Conservation (phyloP, 2,888 invertebrate genomes). For the Pollenia griseotomentosa region DNA sequence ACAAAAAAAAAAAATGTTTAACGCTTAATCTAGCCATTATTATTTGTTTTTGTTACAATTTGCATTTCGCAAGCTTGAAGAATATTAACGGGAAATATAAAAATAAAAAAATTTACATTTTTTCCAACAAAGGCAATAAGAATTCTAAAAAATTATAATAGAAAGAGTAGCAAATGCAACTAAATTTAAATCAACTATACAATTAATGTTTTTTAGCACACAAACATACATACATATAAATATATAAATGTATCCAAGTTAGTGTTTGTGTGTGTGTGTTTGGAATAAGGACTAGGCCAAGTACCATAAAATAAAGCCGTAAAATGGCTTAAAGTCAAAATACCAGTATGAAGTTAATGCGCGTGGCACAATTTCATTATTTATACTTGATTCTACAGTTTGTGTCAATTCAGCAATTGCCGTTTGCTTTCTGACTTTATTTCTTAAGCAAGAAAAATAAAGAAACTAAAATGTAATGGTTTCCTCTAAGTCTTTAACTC, state of each 20-base stretch:
- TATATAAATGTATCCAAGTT: background rate
- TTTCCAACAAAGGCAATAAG: background rate
- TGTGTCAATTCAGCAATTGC: conserved; percentile 64
- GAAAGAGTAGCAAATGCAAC: conserved; percentile 6
- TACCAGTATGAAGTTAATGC: conserved; percentile 32
- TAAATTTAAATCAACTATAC: conserved; percentile 4
- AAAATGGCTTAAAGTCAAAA: conserved; percentile 48
- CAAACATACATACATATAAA: background rate
- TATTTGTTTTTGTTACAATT: background rate
- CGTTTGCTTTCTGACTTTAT: conserved; percentile 36
- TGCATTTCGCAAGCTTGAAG: background rate
- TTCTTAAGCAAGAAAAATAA: background rate
- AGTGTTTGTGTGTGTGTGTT: background rate
- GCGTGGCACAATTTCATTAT: conserved; percentile 54
- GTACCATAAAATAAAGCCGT: conserved; percentile 19
- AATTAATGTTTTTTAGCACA: conserved; percentile 17
- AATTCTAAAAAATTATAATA: conserved; percentile 1
- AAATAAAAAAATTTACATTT: conserved; percentile 5
- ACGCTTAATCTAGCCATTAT: no score
- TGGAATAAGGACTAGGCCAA: conserved; percentile 24
- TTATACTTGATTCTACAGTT: conserved; percentile 1
- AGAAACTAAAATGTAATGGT: conserved; percentile 35
- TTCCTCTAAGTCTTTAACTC: conserved; percentile 36
- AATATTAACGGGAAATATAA: background rate
- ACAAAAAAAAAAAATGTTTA: no score